Evolutionary conservation across 2,888 invertebrate genomes (phyloP).

Genomic region (Megaustenia siamemsis): DNA sequence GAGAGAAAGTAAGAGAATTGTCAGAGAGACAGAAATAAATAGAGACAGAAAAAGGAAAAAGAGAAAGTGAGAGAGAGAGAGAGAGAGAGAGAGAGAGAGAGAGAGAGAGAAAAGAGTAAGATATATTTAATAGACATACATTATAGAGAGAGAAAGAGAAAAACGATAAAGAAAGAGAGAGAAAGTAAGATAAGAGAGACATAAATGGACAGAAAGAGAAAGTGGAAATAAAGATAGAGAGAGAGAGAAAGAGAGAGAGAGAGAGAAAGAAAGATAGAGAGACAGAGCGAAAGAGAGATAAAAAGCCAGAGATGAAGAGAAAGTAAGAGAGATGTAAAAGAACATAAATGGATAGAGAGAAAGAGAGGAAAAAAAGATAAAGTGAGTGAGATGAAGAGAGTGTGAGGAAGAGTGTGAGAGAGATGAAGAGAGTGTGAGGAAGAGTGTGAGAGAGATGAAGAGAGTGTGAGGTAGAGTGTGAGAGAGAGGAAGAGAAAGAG

Average conservation of each 20-base stretch:
- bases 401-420: no score
- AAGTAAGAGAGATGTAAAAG: neutral
- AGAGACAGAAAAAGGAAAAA: neutral
- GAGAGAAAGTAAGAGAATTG: neutral
- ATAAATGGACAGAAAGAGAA: neutral
- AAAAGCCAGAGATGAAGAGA: neutral
- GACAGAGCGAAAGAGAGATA: neutral
- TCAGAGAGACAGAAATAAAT: neutral
- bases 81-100: neutral
- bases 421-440: no score
- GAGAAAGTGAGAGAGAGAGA: neutral
- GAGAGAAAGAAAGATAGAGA: no score
- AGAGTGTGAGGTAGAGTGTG: no score
- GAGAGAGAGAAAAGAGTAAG: neutral
- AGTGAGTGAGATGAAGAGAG: no score
- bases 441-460: no score
- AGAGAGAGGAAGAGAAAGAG: neutral
- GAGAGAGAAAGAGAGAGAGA: neutral
- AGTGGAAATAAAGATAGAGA: neutral
- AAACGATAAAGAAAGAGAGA: neutral
- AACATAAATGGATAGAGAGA: no score
- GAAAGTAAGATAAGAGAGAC: neutral
- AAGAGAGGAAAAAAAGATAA: no score
- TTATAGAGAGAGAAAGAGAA: neutral
- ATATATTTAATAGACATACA: neutral